Conservation (phyloP, 2,113 vertebrate genomes). For the Monarcha castaneiventris region DNA sequence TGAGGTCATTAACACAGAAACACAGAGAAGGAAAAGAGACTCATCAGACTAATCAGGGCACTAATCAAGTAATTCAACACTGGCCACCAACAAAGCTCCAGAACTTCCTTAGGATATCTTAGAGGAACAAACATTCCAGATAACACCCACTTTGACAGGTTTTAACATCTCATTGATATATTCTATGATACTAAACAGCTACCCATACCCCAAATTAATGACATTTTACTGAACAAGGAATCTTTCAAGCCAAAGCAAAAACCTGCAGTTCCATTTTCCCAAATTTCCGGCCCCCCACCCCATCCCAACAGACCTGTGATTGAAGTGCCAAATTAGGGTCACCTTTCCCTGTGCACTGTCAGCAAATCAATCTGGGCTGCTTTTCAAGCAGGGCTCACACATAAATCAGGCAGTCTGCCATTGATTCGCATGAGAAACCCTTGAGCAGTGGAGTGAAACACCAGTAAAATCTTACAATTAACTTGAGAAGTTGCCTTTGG, state of each 20-base stretch:
- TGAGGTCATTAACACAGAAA: neutral
- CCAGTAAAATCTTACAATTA: constrained; percentile 49
- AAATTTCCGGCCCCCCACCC: neutral
- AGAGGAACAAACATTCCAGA: neutral
- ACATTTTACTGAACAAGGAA: neutral
- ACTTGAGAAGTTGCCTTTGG: constrained; percentile 31
- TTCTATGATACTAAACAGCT: neutral
- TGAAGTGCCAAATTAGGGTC: constrained; percentile 30
- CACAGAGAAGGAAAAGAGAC: neutral
- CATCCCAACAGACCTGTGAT: neutral
- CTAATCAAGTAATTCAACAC: neutral
- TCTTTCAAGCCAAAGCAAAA: neutral
- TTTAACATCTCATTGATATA: neutral
- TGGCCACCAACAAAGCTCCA: neutral
- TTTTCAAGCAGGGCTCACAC: neutral
- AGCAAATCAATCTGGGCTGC: constrained; percentile 20
- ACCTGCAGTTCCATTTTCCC: neutral
- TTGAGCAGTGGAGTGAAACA: neutral
- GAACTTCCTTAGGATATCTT: neutral
- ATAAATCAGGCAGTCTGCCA: neutral
- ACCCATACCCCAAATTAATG: neutral
- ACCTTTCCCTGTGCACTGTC: neutral
- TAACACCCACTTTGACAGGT: neutral
- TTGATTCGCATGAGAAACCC: constrained; percentile 15
- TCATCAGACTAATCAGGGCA: neutral